phyloP scores from a whole-genome alignment of 1,140 invertebrate genomes.

The Neotoxoptera formosana region DNA sequence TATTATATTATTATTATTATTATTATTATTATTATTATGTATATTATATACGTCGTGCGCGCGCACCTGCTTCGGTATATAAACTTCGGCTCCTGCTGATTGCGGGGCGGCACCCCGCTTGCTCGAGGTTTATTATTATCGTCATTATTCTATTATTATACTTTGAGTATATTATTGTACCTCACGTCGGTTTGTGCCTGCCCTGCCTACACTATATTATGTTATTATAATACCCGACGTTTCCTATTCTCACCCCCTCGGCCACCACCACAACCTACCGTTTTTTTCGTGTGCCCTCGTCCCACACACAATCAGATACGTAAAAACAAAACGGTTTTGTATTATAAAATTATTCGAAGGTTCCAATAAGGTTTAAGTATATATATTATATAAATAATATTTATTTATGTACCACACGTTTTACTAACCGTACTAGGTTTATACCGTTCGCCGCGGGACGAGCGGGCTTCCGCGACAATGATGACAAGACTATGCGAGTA shows the following conservation, averaged over 20 bases:
- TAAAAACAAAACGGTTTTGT: neutral
- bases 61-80: neutral
- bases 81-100: constrained; percentile 8
- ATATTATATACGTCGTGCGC: neutral
- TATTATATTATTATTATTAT: constrained; percentile 31
- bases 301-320: neutral
- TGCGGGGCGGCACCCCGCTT: neutral
- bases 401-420: too few relatives aligned
- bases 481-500: too few relatives aligned
- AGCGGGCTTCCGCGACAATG: too few relatives aligned
- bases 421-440: too few relatives aligned
- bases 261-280: neutral
- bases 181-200: neutral
- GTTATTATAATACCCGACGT: neutral
- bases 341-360: too few relatives aligned
- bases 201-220: neutral
- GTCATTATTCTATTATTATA: constrained; percentile 12
- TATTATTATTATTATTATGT: constrained; percentile 7
- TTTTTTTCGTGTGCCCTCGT: neutral
- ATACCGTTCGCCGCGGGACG: too few relatives aligned
- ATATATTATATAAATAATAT: too few relatives aligned
- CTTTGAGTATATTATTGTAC: neutral
- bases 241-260: neutral
- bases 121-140: neutral
- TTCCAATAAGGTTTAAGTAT: too few relatives aligned